Conservation (phyloP, 2,888 invertebrate species). For the Capitulum mitella region DNA sequence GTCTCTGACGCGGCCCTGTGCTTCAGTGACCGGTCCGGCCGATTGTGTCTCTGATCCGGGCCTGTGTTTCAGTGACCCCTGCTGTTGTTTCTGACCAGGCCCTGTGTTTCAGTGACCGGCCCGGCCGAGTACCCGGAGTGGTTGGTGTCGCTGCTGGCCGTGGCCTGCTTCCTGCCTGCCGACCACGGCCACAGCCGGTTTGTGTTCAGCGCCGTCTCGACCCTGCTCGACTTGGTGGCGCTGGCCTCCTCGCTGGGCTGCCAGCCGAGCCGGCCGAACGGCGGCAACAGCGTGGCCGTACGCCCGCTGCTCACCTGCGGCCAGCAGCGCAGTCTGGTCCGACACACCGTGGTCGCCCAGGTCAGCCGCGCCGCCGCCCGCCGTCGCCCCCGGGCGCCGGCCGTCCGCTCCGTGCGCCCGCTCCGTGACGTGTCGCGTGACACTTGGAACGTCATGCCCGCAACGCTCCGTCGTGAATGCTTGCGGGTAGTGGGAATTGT, state of each 20-base stretch:
- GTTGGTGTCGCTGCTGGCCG: constrained; percentile 36
- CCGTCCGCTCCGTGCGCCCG: too few relatives aligned
- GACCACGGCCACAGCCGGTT: too few relatives aligned
- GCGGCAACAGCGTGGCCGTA: constrained; percentile 28
- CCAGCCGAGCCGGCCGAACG: too few relatives aligned
- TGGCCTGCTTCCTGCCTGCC: constrained; percentile 7
- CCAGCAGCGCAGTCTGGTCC: constrained; percentile 29
- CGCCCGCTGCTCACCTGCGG: constrained; percentile 32
- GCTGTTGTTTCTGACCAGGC: background rate
- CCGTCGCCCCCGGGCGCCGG: too few relatives aligned
- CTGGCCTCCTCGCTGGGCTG: constrained; percentile 49
- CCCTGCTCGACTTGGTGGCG: constrained; percentile 63
- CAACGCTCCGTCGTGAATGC: too few relatives aligned
- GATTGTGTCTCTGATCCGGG: background rate
- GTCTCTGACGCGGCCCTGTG: too few relatives aligned
- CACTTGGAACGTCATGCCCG: too few relatives aligned
- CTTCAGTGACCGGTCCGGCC: background rate
- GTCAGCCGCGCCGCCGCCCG: constrained; percentile 28
- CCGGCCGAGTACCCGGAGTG: constrained; percentile 29
- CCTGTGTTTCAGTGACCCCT: background rate
- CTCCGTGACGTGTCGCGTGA: too few relatives aligned
- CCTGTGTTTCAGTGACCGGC: background rate
- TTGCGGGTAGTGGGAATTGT: too few relatives aligned
- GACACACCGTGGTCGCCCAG: constrained; percentile 34
- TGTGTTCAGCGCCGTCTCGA: constrained; percentile 59